Evolutionary conservation across 2,888 invertebrate genomes (phyloP).

Genomic region (Agriopis aurantiaria): DNA sequence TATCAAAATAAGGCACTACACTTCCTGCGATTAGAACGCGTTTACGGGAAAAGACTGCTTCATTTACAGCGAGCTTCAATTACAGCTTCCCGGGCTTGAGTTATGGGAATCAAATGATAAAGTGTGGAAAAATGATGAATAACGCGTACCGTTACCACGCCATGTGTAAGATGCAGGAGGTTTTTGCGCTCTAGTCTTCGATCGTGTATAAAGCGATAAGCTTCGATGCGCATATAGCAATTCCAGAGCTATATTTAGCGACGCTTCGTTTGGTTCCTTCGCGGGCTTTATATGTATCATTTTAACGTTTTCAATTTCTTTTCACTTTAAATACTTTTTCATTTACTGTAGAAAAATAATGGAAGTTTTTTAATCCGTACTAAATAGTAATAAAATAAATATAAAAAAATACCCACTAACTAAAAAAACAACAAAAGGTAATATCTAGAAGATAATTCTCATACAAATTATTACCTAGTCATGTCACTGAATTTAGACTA

Average conservation of each 20-base stretch:
- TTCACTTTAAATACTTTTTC: not conserved
- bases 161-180: conserved; percentile 59
- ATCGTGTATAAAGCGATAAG: conserved; percentile 78
- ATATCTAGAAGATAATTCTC: not conserved
- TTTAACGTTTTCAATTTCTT: conserved; percentile 44
- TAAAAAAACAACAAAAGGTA: too few species aligned
- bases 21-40: conserved; percentile 22
- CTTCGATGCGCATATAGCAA: conserved; percentile 73
- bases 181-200: conserved; percentile 75
- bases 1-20: conserved; percentile 11
- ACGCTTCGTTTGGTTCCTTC: conserved; percentile 68
- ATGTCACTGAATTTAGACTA: conserved; percentile 4
- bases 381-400: too few species aligned
- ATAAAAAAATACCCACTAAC: too few species aligned
- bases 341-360: not conserved
- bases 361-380: not conserved
- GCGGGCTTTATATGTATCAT: conserved; percentile 58
- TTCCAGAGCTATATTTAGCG: conserved; percentile 77
- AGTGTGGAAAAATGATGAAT: conserved; percentile 65
- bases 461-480: not conserved
- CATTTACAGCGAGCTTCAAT: conserved; percentile 24
- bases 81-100: conserved; percentile 34
- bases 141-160: conserved; percentile 61
- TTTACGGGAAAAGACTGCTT: conserved; percentile 18
- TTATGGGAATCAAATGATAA: conserved; percentile 52